These are phyloP conservation scores for Botrylloides violaceus DNA, from an alignment of 23 tunicate species.

Conservation along the genomic window DNA sequence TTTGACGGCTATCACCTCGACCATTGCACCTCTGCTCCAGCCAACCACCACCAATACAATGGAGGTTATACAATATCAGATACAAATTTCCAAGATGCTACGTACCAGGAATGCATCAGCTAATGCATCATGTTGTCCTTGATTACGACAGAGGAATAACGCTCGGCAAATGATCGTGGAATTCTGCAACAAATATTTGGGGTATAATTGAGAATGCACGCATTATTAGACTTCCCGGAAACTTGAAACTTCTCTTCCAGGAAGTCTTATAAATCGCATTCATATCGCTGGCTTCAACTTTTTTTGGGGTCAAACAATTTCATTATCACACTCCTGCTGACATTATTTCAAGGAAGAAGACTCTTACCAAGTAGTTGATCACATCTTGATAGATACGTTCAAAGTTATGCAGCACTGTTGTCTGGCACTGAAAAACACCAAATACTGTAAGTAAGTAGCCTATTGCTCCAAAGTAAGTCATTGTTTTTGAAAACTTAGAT, in stretches of 20 bases:
- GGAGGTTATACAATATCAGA: no score
- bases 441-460: neutral
- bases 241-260: neutral
- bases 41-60: no score
- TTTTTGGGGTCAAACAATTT: no score
- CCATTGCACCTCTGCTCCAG: no score
- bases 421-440: slow-evolving; percentile 6
- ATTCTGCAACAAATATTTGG: slow-evolving; percentile 6
- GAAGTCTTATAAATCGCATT: no score
- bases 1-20: no score
- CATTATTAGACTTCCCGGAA: neutral
- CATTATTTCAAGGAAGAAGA: neutral
- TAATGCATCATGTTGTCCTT: neutral
- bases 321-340: no score
- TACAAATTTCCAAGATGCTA: no score
- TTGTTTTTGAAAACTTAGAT: no score
- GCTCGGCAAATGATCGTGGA: neutral
- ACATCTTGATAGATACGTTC: slow-evolving; percentile 5
- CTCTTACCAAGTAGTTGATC: slow-evolving; percentile 1
- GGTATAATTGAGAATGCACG: neutral
- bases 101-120: slow-evolving; percentile 6
- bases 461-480: no score
- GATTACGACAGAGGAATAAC: neutral
- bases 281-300: no score
- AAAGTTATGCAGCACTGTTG: slow-evolving; percentile 10